Evolutionary conservation across 1,140 invertebrate genomes (phyloP).

Genomic region (Polypedilum pembai): DNA sequence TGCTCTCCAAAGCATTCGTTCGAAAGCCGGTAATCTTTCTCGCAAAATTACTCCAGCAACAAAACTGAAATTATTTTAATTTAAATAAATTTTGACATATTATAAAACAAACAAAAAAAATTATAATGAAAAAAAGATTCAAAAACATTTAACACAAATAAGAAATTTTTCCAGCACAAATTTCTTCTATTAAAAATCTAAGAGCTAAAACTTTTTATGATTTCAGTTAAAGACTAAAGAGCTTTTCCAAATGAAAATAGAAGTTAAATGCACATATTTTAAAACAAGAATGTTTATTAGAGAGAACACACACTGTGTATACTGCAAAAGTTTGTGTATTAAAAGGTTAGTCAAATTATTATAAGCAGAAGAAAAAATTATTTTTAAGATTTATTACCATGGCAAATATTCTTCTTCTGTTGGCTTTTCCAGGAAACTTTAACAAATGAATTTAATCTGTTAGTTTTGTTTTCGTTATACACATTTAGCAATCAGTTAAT

Average conservation of each 20-base stretch:
- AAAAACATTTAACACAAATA: too few relatives aligned
- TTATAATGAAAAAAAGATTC: neutral
- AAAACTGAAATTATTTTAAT: constrained; percentile 45
- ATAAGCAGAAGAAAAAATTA: too few relatives aligned
- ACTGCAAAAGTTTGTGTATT: too few relatives aligned
- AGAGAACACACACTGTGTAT: too few relatives aligned
- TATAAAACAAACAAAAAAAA: neutral
- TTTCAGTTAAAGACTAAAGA: too few relatives aligned
- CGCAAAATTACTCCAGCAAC: constrained; percentile 56
- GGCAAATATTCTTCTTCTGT: constrained; percentile 50
- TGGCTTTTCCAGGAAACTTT: constrained; percentile 62
- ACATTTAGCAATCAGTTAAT: neutral
- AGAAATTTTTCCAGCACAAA: too few relatives aligned
- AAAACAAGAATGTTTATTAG: too few relatives aligned
- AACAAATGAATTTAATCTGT: constrained; percentile 34
- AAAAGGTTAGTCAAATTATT: too few relatives aligned
- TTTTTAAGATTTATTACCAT: neutral
- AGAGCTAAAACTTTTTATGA: too few relatives aligned
- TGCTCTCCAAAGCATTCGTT: constrained; percentile 76
- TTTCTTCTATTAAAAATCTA: too few relatives aligned
- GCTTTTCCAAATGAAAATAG: too few relatives aligned
- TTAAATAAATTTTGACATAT: neutral
- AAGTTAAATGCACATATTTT: too few relatives aligned
- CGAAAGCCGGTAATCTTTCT: constrained; percentile 67
- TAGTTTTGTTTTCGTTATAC: neutral